These are phyloP conservation scores for Callospermophilus lateralis DNA, from an alignment of 2,113 vertebrate species.

Conservation along the genomic window DNA sequence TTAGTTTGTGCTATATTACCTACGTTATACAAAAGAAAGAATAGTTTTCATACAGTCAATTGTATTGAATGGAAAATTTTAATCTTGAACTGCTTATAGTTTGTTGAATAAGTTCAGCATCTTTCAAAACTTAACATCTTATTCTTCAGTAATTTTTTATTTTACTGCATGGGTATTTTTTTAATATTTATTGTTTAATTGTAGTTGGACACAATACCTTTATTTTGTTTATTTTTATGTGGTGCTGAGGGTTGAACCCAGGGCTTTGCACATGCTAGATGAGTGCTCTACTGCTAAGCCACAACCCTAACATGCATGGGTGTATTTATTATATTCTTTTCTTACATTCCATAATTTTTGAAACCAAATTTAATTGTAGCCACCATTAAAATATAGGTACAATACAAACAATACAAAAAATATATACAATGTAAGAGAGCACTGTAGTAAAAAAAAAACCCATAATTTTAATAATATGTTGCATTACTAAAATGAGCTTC, in stretches of 20 bases:
- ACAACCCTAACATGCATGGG: too few species aligned
- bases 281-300: too few species aligned
- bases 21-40: background rate
- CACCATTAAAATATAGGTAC: slow-evolving; percentile 38
- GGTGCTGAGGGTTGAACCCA: too few species aligned
- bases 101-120: slow-evolving; percentile 32
- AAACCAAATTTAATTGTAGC: slow-evolving; percentile 32
- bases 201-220: too few species aligned
- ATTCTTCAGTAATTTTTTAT: background rate
- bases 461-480: background rate
- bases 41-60: background rate
- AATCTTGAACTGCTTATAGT: background rate
- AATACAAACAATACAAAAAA: background rate
- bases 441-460: slow-evolving; percentile 21
- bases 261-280: too few species aligned
- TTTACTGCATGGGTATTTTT: background rate
- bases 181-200: too few species aligned
- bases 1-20: background rate
- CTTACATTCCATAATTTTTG: slow-evolving; percentile 48
- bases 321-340: slow-evolving; percentile 33
- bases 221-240: too few species aligned
- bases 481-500: background rate
- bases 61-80: background rate
- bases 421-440: background rate
- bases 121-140: background rate